These are phyloP conservation scores for Montipora capricornis DNA, from an alignment of 64 coral and sea anemone genomes.

Conservation along the genomic window DNA sequence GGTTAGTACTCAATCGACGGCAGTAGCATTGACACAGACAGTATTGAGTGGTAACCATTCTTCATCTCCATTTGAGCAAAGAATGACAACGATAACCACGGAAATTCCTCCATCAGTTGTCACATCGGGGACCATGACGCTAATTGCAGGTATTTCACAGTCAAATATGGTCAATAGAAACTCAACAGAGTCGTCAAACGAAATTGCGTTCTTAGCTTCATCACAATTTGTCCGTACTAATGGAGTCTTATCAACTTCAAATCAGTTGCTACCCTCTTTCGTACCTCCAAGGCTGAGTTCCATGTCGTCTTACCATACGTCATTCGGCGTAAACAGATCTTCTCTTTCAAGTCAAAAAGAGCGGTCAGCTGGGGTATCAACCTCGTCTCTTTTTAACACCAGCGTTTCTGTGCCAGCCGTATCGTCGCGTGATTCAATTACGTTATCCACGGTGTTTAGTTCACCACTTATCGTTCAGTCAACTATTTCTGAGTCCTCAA, in stretches of 20 bases:
- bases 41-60: background rate
- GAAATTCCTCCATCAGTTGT: conserved; percentile 12
- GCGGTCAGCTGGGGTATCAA: background rate
- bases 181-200: background rate
- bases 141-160: background rate
- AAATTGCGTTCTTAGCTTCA: background rate
- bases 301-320: background rate
- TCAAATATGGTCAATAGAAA: background rate
- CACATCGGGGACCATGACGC: background rate
- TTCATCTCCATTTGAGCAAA: background rate
- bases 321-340: too few relatives aligned
- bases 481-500: background rate
- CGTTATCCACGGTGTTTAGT: background rate
- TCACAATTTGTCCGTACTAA: background rate
- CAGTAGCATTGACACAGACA: too few relatives aligned
- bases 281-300: background rate
- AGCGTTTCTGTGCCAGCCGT: background rate
- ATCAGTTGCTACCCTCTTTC: background rate
- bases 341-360: background rate
- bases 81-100: too few relatives aligned
- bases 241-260: background rate
- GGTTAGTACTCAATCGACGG: too few relatives aligned
- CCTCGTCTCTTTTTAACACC: background rate
- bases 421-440: background rate
- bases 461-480: background rate